Evolutionary conservation across 2,113 vertebrate species (phyloP).

Genomic region (Glaucomys volans): DNA sequence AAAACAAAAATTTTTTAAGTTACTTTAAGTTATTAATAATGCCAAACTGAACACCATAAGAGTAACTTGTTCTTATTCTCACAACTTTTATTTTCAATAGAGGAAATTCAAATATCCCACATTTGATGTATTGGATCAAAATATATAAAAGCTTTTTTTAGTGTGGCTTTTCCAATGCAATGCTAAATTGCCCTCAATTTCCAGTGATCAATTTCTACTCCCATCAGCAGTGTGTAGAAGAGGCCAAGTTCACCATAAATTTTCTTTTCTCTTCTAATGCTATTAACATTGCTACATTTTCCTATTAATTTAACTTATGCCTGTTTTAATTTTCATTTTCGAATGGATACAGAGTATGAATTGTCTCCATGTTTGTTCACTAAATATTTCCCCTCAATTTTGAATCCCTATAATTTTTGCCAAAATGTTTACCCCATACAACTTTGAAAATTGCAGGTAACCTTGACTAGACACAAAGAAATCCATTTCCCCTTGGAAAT

Average conservation of each 20-base stretch:
- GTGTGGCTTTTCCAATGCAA: background rate
- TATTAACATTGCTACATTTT: background rate
- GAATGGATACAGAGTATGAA: background rate
- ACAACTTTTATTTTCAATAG: background rate
- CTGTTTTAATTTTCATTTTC: background rate
- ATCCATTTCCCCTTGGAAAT: conserved; percentile 13
- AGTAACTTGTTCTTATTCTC: conserved; percentile 5
- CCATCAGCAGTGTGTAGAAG: background rate
- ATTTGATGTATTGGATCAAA: background rate
- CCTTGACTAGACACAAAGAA: conserved; percentile 19
- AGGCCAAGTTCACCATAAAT: background rate
- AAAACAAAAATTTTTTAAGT: no score
- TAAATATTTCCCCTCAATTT: conserved; percentile 33
- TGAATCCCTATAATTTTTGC: conserved; percentile 42
- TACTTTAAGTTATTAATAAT: background rate
- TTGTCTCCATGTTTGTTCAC: background rate
- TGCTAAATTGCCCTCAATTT: background rate
- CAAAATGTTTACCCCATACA: conserved; percentile 19
- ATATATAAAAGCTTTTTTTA: background rate
- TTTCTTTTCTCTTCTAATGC: background rate
- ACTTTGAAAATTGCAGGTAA: conserved; percentile 26
- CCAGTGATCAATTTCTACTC: background rate
- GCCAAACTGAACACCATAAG: background rate
- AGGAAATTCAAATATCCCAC: conserved; percentile 51
- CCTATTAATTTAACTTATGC: background rate